phyloP scores from a whole-genome alignment of 2,113 vertebrate species.

The Cygnus atratus region DNA sequence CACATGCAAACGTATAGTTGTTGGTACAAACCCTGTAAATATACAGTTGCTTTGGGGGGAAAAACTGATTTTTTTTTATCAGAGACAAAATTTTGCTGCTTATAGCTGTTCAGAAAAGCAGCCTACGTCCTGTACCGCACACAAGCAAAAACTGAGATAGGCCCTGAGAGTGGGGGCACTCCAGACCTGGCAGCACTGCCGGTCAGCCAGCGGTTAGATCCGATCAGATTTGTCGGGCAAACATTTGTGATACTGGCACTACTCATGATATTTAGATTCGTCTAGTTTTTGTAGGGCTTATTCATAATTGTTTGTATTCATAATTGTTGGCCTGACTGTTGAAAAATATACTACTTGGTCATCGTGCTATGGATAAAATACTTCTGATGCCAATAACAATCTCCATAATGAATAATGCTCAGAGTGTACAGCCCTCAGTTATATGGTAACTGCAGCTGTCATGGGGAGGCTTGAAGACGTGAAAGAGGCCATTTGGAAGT shows the following conservation, averaged over 20 bases:
- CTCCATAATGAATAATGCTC: rapidly evolving
- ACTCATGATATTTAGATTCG: rapidly evolving
- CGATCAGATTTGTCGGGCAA: not conserved
- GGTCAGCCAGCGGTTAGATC: not conserved
- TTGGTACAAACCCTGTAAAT: rapidly evolving
- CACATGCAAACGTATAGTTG: rapidly evolving
- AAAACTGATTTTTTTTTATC: not conserved
- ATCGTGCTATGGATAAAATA: not conserved
- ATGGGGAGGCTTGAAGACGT: not conserved
- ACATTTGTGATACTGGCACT: no score
- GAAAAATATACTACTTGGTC: not conserved
- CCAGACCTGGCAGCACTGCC: rapidly evolving
- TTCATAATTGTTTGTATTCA: not conserved
- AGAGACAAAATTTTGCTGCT: not conserved
- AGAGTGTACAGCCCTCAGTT: not conserved
- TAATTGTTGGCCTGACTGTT: not conserved
- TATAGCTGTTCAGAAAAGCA: not conserved
- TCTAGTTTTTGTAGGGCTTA: not conserved
- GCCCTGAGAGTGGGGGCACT: not conserved
- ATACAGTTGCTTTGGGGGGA: rapidly evolving
- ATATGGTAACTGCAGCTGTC: not conserved
- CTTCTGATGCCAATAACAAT: not conserved
- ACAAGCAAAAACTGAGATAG: not conserved
- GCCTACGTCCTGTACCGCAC: not conserved
- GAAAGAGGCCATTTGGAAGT: not conserved